A percentile compares a stretch with the other conserved stretches of the same genome.
These are phyloP conservation scores for Eulacestoma nigropectus DNA, from an alignment of 2,113 vertebrate species.

Conservation along the genomic window DNA sequence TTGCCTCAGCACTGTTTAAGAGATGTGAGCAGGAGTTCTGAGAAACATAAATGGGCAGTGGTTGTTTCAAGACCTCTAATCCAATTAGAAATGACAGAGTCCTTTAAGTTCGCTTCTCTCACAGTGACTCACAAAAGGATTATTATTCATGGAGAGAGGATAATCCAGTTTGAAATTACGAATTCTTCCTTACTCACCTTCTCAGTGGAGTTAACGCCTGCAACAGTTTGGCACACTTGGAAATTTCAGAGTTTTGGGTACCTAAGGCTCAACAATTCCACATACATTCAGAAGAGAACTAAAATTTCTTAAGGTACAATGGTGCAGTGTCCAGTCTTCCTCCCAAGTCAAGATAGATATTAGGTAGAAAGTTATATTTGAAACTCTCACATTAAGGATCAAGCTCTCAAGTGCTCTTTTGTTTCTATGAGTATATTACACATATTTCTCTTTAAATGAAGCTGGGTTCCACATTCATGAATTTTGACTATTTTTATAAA, in stretches of 20 bases:
- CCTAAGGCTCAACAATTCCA: neutral
- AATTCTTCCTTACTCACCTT: neutral
- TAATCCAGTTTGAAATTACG: neutral
- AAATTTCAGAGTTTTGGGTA: neutral
- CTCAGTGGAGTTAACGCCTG: neutral
- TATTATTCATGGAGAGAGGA: neutral
- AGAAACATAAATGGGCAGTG: neutral
- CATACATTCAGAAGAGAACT: rapidly evolving
- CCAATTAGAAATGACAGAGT: neutral
- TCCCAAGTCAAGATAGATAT: neutral
- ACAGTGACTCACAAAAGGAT: neutral
- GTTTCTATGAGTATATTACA: neutral
- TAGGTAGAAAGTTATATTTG: neutral
- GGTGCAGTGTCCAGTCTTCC: neutral
- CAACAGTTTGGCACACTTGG: neutral
- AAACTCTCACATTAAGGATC: neutral
- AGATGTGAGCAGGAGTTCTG: neutral
- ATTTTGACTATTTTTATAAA: neutral
- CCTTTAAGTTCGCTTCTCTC: neutral
- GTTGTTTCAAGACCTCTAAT: neutral
- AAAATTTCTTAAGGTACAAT: neutral
- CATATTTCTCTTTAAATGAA: neutral
- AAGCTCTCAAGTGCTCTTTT: neutral
- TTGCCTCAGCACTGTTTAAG: neutral
- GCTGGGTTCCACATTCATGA: neutral